Evolutionary conservation across 2,113 vertebrate genomes (phyloP).

Genomic region (Jacana jacana): DNA sequence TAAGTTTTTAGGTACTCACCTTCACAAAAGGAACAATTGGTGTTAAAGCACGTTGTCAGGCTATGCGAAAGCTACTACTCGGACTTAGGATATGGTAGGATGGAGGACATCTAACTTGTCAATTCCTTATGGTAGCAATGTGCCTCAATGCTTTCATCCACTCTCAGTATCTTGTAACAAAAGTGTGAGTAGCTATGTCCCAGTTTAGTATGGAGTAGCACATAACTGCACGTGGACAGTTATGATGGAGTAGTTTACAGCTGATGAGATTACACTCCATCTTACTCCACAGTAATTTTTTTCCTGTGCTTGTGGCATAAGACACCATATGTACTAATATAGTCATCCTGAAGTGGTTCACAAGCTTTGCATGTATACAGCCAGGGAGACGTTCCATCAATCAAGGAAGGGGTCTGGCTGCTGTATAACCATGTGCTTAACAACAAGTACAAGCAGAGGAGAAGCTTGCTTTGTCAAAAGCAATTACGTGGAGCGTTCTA

Average conservation of each 20-base stretch:
- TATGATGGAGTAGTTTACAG: constrained; percentile 25
- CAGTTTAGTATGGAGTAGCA: neutral
- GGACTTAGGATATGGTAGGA: neutral
- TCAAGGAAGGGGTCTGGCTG: neutral
- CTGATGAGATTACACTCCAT: neutral
- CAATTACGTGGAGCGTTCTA: neutral
- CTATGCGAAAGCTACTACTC: neutral
- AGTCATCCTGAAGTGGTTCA: neutral
- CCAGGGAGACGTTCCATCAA: accelerated
- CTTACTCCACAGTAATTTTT: neutral
- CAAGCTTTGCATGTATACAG: neutral
- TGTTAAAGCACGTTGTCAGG: neutral
- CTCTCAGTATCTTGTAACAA: neutral
- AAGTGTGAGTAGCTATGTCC: neutral
- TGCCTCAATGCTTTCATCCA: neutral
- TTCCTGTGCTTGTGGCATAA: neutral
- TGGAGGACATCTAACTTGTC: neutral
- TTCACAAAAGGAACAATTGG: neutral
- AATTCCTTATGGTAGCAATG: neutral
- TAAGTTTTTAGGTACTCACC: neutral
- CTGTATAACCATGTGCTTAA: neutral
- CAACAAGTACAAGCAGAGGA: neutral
- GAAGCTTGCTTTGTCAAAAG: neutral
- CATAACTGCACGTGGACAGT: neutral
- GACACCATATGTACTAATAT: neutral